Base-by-base conservation (phyloP, 2,797 vertebrate species). In the Tadarida brasiliensis region DNA sequence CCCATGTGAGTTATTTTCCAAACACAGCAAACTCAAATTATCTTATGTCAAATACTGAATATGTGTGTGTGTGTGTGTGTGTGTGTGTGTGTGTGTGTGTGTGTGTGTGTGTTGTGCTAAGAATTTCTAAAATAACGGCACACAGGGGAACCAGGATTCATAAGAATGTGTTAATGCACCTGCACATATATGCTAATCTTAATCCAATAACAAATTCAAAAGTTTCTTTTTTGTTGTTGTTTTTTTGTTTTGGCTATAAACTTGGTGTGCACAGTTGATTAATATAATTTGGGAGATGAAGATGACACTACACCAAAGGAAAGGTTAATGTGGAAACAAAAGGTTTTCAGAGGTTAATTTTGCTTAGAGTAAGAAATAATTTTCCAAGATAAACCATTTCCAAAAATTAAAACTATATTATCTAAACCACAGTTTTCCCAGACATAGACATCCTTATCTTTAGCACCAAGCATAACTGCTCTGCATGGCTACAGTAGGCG, bases 21-120 rank as follows among this genome's bases (percentile, higher is more conserved):
- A 99, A 98, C 98, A 98, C 96, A 94, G 98, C 97, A 98, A 99
- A 99, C 98, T 98, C 99, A 99, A 99, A 99, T 99, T 99, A 99
- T 99, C 98, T 99, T 98, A 98, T 99, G 96, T 98, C 98, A 98
- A 98, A 98, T 63, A 94, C 97, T 98, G 98, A 98, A 98, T 97
- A 98, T 98, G 98, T 98, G 98, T 97, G 89, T 10, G 26, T 28
- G 57, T 67, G 67, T 70, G 39, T 92, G 54, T 10, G n/a, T 93
- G 57, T 67, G 67, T 70, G 39, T 92, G 54, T 10, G n/a, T 93
- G 57, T 67, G 67, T 98, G 98, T 98, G 98, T 97, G 89, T 10
- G 26, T 28, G 57, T 67, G 67, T 70, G 39, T 92, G 54, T 10
- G n/a, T 93, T 97, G 35, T 85, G 70, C 63, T 81, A 97, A 98